These are phyloP conservation scores for Neodontobutis hainanensis DNA, from an alignment of 2,113 vertebrate genomes.

Conservation along the genomic window DNA sequence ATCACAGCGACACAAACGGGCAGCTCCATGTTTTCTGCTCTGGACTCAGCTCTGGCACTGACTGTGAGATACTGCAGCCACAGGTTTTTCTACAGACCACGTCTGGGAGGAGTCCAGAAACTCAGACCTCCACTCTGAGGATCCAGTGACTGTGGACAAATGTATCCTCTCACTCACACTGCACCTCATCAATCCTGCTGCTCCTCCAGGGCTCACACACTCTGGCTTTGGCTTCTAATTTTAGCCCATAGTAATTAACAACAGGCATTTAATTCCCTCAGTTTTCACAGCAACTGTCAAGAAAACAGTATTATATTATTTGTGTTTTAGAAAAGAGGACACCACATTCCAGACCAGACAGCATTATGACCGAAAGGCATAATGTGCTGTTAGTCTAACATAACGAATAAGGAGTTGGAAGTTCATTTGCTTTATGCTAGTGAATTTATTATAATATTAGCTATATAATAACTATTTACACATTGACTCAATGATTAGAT, in stretches of 20 bases:
- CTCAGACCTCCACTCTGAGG: slow-evolving; percentile 20
- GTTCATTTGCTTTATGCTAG: too few species aligned
- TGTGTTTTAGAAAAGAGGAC: too few species aligned
- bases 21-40: background rate
- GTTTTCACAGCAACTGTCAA: too few species aligned
- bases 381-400: too few species aligned
- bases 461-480: too few species aligned
- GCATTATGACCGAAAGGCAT: too few species aligned
- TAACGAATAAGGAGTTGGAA: too few species aligned
- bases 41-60: background rate
- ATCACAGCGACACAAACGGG: slow-evolving; percentile 18
- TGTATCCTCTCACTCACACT: slow-evolving; percentile 17
- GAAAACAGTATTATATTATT: too few species aligned
- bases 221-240: slow-evolving; percentile 44
- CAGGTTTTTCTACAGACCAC: slow-evolving; percentile 60
- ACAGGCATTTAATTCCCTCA: slow-evolving; percentile 23
- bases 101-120: slow-evolving; percentile 71
- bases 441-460: too few species aligned
- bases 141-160: slow-evolving; percentile 41
- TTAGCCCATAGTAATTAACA: slow-evolving; percentile 41
- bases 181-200: slow-evolving; percentile 6
- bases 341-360: too few species aligned
- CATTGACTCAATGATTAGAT: too few species aligned
- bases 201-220: slow-evolving; percentile 15
- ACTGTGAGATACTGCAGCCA: slow-evolving; percentile 33